phyloP scores from a whole-genome alignment of 2,888 invertebrate species.

The Pachymerium ferrugineum region DNA sequence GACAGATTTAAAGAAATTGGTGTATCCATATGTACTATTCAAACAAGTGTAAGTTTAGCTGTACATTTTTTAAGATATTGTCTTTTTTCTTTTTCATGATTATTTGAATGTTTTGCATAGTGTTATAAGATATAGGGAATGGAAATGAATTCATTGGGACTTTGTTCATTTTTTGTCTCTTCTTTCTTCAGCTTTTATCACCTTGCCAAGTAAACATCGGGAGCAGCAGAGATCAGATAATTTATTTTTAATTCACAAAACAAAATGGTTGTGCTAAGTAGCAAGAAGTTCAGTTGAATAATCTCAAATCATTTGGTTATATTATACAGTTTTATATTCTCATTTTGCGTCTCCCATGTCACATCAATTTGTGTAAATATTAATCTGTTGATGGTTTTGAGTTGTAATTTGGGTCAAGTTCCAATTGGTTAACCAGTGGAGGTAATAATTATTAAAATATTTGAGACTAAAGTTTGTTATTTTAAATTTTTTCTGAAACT shows the following conservation, averaged over 20 bases:
- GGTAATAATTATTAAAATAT: slow-evolving; percentile 14
- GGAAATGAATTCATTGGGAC: neutral
- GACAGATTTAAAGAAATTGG: slow-evolving; percentile 16
- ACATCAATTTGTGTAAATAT: slow-evolving; percentile 12
- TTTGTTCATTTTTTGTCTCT: neutral
- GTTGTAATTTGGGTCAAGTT: neutral
- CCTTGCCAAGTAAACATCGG: neutral
- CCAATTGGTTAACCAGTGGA: neutral
- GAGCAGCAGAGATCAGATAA: too few species aligned
- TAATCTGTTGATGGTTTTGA: neutral
- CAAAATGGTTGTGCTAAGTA: slow-evolving; percentile 11
- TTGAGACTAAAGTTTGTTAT: neutral
- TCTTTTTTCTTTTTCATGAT: neutral
- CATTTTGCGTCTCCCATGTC: neutral
- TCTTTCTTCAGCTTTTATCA: neutral
- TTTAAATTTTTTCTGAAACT: neutral
- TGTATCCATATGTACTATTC: slow-evolving; percentile 10
- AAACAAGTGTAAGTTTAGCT: slow-evolving; percentile 27
- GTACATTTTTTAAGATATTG: slow-evolving; percentile 3
- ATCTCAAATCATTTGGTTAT: neutral
- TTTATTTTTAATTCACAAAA: neutral
- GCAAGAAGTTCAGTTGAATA: neutral
- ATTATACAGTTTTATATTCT: neutral
- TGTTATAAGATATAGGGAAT: slow-evolving; percentile 25
- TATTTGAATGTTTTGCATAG: slow-evolving; percentile 26